Conservation (phyloP, 2,888 invertebrate species). For the Mesorhabditis belari region DNA sequence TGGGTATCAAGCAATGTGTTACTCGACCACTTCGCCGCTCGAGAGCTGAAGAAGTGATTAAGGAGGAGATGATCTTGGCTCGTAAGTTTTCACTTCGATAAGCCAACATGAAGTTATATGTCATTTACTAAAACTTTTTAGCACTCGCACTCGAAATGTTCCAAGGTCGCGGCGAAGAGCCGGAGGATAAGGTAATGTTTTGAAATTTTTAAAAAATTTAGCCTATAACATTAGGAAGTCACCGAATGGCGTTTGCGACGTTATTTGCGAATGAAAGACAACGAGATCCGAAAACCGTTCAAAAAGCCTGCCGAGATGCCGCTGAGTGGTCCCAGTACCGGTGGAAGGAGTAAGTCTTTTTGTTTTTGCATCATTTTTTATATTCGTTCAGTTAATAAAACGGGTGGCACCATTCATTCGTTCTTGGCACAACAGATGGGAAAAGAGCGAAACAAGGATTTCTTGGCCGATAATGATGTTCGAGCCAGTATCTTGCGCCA, state of each 20-base stretch:
- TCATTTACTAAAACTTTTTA: too few species aligned
- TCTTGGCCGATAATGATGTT: conserved; percentile 47
- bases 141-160: conserved; percentile 86
- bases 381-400: conserved; percentile 22
- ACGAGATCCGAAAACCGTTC: conserved; percentile 48
- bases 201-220: conserved; percentile 1
- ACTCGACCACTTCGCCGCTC: conserved; percentile 55
- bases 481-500: conserved; percentile 49
- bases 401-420: conserved; percentile 89
- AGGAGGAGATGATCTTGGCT: conserved; percentile 86
- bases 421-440: conserved; percentile 92
- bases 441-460: conserved; percentile 55
- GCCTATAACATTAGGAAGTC: conserved; percentile 3
- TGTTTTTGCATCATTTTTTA: conserved; percentile 13
- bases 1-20: conserved; percentile 84
- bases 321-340: conserved; percentile 58
- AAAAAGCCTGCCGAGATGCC: conserved; percentile 61
- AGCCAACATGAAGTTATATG: too few species aligned
- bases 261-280: conserved; percentile 52
- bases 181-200: conserved; percentile 46
- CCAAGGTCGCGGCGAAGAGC: conserved; percentile 64
- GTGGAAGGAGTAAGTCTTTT: conserved; percentile 20
- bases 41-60: conserved; percentile 70
- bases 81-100: conserved; percentile 61
- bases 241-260: conserved; percentile 46